Evolutionary conservation across 2,888 invertebrate species (phyloP).

Genomic region (Parochlus steinenii): DNA sequence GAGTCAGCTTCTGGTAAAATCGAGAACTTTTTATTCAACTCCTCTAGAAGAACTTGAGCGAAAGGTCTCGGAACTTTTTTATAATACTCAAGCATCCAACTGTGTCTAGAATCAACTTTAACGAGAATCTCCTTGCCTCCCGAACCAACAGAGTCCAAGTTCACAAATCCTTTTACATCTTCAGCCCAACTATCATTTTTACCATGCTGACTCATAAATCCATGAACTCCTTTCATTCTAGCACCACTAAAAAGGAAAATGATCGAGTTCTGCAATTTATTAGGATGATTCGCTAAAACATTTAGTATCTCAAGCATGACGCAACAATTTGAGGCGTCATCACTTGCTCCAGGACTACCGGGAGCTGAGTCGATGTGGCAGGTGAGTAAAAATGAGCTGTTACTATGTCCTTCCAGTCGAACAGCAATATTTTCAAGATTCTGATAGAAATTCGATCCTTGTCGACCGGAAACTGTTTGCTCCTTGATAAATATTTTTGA

Average conservation of each 20-base stretch:
- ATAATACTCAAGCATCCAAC: slow-evolving; percentile 47
- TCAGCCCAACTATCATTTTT: slow-evolving; percentile 53
- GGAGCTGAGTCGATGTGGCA: slow-evolving; percentile 62
- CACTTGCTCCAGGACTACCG: slow-evolving; percentile 50
- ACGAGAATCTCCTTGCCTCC: slow-evolving; percentile 61
- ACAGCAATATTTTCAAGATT: slow-evolving; percentile 10
- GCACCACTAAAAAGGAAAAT: slow-evolving; percentile 53
- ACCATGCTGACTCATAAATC: slow-evolving; percentile 46
- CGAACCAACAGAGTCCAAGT: slow-evolving; percentile 59
- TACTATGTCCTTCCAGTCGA: slow-evolving; percentile 26
- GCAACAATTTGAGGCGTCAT: slow-evolving; percentile 40
- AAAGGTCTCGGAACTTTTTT: slow-evolving; percentile 67
- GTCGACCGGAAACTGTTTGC: no score
- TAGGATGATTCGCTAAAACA: slow-evolving; percentile 28
- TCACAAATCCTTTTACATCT: slow-evolving; percentile 48
- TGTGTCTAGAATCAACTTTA: slow-evolving; percentile 48
- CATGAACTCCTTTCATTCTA: slow-evolving; percentile 37
- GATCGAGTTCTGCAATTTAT: slow-evolving; percentile 34
- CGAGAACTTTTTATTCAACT: slow-evolving; percentile 76
- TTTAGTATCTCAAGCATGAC: slow-evolving; percentile 45
- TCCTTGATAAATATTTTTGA: no score
- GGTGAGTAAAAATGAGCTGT: slow-evolving; percentile 43
- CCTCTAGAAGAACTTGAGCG: slow-evolving; percentile 70
- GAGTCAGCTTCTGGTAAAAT: slow-evolving; percentile 88
- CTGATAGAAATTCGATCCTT: no score